phyloP scores from a whole-genome alignment of 2,797 vertebrate genomes.

The Meriones psammophilus region DNA sequence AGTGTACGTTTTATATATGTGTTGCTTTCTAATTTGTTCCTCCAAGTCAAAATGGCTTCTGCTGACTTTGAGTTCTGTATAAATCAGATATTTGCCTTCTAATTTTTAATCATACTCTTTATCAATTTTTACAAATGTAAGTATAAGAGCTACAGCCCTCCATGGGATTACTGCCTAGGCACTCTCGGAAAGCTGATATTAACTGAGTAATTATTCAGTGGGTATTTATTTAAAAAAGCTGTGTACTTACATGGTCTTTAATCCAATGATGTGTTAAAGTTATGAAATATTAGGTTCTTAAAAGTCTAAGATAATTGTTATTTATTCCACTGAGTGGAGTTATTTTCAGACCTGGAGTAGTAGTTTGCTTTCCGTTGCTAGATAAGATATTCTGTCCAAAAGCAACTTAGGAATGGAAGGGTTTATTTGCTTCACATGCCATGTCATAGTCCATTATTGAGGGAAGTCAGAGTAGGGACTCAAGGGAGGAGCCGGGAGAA shows the following conservation, averaged over 20 bases:
- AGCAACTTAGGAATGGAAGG: not conserved
- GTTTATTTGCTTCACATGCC: not conserved
- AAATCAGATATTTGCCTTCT: not conserved
- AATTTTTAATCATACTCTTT: slow-evolving; percentile 21
- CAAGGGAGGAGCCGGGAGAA: not conserved
- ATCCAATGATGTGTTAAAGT: not conserved
- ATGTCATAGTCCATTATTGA: not conserved
- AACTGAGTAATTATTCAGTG: not conserved
- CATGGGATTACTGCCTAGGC: not conserved
- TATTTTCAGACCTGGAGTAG: not conserved
- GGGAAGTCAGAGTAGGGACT: not conserved
- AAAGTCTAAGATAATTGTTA: not conserved
- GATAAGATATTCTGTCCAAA: not conserved
- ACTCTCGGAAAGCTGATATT: not conserved
- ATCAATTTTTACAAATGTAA: not conserved
- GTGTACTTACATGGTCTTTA: not conserved
- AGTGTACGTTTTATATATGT: not conserved
- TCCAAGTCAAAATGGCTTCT: not conserved
- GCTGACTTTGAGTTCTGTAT: not conserved
- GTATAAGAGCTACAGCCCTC: not conserved
- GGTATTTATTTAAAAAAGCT: not conserved
- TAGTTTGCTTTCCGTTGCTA: not conserved
- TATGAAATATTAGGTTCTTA: not conserved
- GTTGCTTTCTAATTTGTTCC: not conserved
- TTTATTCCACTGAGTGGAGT: slow-evolving; percentile 9